A percentile compares a stretch with the other conserved stretches of the same genome.
phyloP scores from a whole-genome alignment of 2,797 vertebrate species.

The Crenichthys baileyi region DNA sequence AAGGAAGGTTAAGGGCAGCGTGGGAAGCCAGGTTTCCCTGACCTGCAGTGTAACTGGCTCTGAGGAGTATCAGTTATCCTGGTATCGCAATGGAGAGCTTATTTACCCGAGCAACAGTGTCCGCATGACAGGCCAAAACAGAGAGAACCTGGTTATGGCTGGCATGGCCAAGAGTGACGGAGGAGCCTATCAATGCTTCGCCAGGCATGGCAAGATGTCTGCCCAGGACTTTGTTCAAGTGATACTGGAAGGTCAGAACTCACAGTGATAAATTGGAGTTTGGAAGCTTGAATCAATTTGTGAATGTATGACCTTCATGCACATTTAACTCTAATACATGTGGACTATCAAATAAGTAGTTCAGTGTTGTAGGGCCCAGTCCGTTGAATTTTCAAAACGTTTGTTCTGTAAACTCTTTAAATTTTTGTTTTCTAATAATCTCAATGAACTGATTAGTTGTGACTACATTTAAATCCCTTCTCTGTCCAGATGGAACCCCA shows the following conservation, averaged over 20 bases:
- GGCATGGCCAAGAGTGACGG: constrained; percentile 98
- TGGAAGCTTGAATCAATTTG: not conserved
- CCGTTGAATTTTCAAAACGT: not conserved
- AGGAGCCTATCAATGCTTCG: constrained; percentile 98
- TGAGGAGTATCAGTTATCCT: constrained; percentile 93
- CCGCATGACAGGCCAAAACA: constrained; percentile 89
- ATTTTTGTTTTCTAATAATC: not conserved
- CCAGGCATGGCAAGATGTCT: constrained; percentile 93
- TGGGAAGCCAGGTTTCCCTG: constrained; percentile 96
- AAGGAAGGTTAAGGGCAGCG: constrained; percentile 94
- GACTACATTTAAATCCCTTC: constrained; percentile 23
- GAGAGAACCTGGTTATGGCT: constrained; percentile 95
- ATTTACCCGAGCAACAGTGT: constrained; percentile 93
- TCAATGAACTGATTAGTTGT: not conserved
- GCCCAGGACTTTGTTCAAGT: constrained; percentile 97
- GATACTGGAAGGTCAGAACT: constrained; percentile 92
- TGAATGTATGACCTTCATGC: not conserved
- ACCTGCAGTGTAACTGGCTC: constrained; percentile 93
- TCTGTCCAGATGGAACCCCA: constrained; percentile 90
- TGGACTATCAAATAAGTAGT: not conserved
- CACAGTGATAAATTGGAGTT: not conserved
- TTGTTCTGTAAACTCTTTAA: not conserved
- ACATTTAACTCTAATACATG: not conserved
- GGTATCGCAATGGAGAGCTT: constrained; percentile 96
- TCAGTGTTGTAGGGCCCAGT: not conserved